Base-by-base conservation (phyloP, 2,888 invertebrate species). In the Ophioninae sp. region DNA sequence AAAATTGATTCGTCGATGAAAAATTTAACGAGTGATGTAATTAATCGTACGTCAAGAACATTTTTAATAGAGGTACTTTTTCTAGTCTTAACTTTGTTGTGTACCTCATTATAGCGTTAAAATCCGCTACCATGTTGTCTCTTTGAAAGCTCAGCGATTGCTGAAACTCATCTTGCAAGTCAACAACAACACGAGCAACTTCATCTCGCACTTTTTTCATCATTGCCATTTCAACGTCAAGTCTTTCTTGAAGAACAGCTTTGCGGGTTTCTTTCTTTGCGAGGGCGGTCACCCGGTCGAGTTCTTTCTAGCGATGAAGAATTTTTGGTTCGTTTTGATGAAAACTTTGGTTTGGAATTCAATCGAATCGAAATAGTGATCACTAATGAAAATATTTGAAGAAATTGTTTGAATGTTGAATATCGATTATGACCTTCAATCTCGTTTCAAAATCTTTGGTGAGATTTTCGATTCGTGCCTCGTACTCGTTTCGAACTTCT, bases 91-190 rank as follows among this genome's bases (percentile, higher is more conserved):
- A 17, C 17, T 51, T 51, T 13, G 9, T 44, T 51, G 13, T 13
- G 17, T 86, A 91, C 91, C 90, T 91, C 73, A 90, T 86, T 41
- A 90, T 90, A 61, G 87, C 85, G 85, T 91, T 91, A 51, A 91
- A 90, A 82, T 91, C 89, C 41, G 88, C 87, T 17, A 91, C 88
- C 83, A 91, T 89, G n/a, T 86, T 88, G 22, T 89, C 83, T 41
- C 84, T 88, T 77, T 89, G 85, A 7, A 85, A 86, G 3, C 76
- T 84, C 64, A 86, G 77, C 13, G 82, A 79, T 67, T 86, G 79
- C 9, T 90, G 86, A 76, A 90, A 89, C 41, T 90, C 87, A 23
- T 85, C 85, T 56, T 89, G 86, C 39, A 91, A 65, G 9, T 84
- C 84, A 30, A 76, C 81, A 6, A 91, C 81, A 7, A 89, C 79